Evolutionary conservation across 2,113 vertebrate genomes (phyloP), one percentile per base, ranked within the genome.

Genomic region (Electrona antarctica): DNA sequence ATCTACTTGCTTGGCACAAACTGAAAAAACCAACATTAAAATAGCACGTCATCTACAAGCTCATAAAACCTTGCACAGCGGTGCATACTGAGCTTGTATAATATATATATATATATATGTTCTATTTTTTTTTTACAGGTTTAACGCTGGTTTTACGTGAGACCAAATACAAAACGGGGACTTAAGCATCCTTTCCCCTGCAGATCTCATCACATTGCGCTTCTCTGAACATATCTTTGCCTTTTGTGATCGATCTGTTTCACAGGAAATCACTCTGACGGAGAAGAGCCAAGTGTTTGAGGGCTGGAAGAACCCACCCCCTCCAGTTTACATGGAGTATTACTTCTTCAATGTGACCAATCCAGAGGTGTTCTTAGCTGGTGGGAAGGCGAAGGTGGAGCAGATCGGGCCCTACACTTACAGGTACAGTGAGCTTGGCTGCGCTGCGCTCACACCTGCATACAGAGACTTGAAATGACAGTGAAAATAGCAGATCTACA

Each of bases 331-430:
- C 75, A 94, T 95, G 92, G 96, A 98, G 92, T 97, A 98, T 92
- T 99, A 96, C 88, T 98, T 99, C 78, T 99, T 99, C 80, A 98
- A 98, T 0, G 92, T 98, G 74, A 95, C 95, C 72, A 99, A 99
- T 54, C 95, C 97, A 14, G 78, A 94, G n/a, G 96, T 94, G 83
- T 94, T 99, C 74, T 77, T 98, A 29, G 78, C 81, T 15, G 98
- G 98, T 0, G 94, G 91, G 63, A 94, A 85, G 71, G 94, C 97
- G n/a, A 78, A 85, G 0, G 87, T 99, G 2, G 90, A 94, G 78
- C 95, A 99, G 88, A 93, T 95, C 57, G 98, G 97, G 21, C 97
- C 98, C 0, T 99, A 98, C 73, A 98, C 96, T 15, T 99, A 99
- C 94, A 95, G 96, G 98, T 98, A 89, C 33, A 11, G 61, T 59